Conservation (phyloP, 1,140 invertebrate genomes). For the Conopomorpha cramerella region DNA sequence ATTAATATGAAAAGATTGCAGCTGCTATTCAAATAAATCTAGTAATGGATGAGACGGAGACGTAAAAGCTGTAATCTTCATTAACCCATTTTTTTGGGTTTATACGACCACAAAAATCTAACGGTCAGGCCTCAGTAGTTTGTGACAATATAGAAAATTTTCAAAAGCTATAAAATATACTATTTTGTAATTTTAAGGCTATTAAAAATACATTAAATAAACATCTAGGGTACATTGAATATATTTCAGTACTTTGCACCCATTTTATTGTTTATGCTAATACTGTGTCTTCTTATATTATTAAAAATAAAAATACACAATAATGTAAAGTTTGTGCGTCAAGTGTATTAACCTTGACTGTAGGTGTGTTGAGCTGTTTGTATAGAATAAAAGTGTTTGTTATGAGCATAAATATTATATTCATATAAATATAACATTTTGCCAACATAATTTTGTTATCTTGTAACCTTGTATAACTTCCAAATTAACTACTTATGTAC, state of each 20-base stretch:
- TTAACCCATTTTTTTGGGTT: no score
- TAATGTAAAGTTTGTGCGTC: constrained; percentile 11
- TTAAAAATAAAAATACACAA: constrained; percentile 3
- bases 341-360: neutral
- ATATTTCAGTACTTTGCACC: constrained; percentile 1
- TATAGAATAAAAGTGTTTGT: constrained; percentile 17
- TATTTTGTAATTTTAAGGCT: constrained; percentile 22
- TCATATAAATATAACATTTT: constrained; percentile 4
- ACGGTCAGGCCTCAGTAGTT: constrained; percentile 21
- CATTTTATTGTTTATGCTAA: constrained; percentile 3
- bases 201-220: constrained; percentile 21
- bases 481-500: neutral
- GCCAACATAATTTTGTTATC: constrained; percentile 12
- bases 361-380: constrained; percentile 17
- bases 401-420: constrained; percentile 6
- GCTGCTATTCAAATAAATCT: no score
- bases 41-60: no score
- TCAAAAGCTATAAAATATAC: constrained; percentile 22
- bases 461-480: constrained; percentile 9
- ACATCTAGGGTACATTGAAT: constrained; percentile 14
- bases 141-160: constrained; percentile 37
- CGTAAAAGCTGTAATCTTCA: no score
- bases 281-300: constrained; percentile 4
- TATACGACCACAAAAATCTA: constrained; percentile 11
- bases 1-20: no score